phyloP scores from a whole-genome alignment of 2,888 invertebrate species.

The Corbicula japonica region DNA sequence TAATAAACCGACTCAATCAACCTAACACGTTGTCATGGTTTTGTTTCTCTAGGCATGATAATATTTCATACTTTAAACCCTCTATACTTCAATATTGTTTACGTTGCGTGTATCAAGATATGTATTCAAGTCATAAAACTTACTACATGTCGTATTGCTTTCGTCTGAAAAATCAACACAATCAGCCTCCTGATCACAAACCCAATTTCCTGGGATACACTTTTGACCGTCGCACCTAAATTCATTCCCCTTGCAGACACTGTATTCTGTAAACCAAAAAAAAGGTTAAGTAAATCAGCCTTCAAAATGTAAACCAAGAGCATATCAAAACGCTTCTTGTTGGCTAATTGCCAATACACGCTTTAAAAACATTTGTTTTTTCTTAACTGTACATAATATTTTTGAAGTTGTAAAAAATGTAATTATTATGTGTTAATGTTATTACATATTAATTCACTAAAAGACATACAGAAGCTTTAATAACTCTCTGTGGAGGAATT shows the following conservation, averaged over 20 bases:
- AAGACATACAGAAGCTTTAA: no score
- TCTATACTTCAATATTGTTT: not conserved
- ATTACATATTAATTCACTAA: no score
- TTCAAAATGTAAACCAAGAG: no score
- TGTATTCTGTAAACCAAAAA: slow-evolving; percentile 78
- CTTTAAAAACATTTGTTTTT: no score
- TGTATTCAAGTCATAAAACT: slow-evolving; percentile 36
- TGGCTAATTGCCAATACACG: no score
- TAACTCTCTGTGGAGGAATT: no score
- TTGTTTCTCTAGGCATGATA: not conserved
- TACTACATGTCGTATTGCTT: slow-evolving; percentile 73
- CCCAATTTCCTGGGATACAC: slow-evolving; percentile 79
- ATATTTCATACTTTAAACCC: not conserved
- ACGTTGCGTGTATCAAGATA: not conserved
- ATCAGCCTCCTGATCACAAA: slow-evolving; percentile 84
- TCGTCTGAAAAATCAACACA: slow-evolving; percentile 84
- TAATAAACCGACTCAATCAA: not conserved
- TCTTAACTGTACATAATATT: no score
- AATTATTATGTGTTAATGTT: no score
- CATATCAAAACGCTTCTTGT: no score
- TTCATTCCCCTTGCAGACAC: slow-evolving; percentile 88
- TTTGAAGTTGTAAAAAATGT: no score
- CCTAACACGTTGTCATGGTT: not conserved
- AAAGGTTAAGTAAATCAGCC: no score
- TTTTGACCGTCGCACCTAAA: slow-evolving; percentile 93